These are phyloP conservation scores for Anseranas semipalmata DNA, from an alignment of 2,113 vertebrate species.

Conservation along the genomic window DNA sequence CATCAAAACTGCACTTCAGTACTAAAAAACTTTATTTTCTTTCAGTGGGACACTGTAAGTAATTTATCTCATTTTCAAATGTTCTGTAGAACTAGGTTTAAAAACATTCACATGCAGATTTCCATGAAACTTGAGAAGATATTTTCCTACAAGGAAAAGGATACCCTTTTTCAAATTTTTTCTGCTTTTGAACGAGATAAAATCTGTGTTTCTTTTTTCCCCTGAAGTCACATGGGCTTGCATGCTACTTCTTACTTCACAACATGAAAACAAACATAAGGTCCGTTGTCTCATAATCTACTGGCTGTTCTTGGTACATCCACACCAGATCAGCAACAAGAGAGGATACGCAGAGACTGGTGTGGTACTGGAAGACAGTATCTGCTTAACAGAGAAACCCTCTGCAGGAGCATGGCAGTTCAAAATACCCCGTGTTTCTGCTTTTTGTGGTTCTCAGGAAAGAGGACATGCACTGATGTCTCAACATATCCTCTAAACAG, in stretches of 20 bases:
- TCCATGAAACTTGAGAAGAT: background rate
- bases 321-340: background rate
- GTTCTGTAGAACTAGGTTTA: background rate
- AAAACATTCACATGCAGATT: background rate
- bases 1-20: background rate
- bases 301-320: background rate
- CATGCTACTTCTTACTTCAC: background rate
- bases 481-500: background rate
- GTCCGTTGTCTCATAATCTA: background rate
- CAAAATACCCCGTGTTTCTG: background rate
- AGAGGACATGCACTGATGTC: background rate
- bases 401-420: background rate
- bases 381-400: background rate
- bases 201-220: background rate
- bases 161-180: fast-evolving
- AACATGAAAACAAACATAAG: background rate
- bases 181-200: background rate
- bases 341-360: background rate
- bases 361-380: background rate
- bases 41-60: background rate
- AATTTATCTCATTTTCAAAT: background rate
- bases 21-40: background rate
- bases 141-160: background rate
- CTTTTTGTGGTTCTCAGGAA: constrained; percentile 10
- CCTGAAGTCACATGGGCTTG: background rate